A percentile compares a stretch with the other conserved stretches of the same genome.
Conservation (phyloP, 2,888 invertebrate genomes). For the Terebella lapidaria region DNA sequence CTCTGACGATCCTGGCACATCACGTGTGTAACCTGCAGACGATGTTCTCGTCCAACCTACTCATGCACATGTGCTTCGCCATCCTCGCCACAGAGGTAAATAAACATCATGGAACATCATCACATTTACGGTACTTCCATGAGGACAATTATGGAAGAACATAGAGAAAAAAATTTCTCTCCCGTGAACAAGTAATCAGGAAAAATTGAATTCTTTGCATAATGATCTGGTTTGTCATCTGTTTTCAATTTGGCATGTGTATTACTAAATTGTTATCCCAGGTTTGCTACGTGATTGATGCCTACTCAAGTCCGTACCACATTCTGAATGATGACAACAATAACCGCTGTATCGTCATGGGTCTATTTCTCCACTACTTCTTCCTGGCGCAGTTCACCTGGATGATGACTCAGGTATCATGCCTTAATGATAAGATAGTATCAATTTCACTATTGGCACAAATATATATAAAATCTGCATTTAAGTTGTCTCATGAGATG, state of each 20-base stretch:
- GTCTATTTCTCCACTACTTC: constrained; percentile 47
- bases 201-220: too few relatives aligned
- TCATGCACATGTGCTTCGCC: constrained; percentile 48
- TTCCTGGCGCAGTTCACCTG: constrained; percentile 49
- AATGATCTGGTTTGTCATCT: too few relatives aligned
- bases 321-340: constrained; percentile 36
- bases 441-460: too few relatives aligned
- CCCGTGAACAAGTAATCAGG: too few relatives aligned
- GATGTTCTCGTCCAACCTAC: constrained; percentile 43
- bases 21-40: constrained; percentile 35
- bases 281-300: constrained; percentile 46
- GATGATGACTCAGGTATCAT: constrained; percentile 47
- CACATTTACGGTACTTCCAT: too few relatives aligned
- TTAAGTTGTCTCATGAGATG: too few relatives aligned
- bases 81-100: constrained; percentile 42
- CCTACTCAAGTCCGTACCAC: constrained; percentile 40
- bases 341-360: constrained; percentile 48
- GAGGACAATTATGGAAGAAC: too few relatives aligned
- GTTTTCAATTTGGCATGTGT: background rate
- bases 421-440: too few relatives aligned
- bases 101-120: too few relatives aligned
- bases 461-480: too few relatives aligned
- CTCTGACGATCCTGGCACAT: constrained; percentile 37
- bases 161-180: too few relatives aligned
- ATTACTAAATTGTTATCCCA: too few relatives aligned